Base-by-base conservation (phyloP, 2,888 invertebrate genomes). In the Aricia artaxerxes region DNA sequence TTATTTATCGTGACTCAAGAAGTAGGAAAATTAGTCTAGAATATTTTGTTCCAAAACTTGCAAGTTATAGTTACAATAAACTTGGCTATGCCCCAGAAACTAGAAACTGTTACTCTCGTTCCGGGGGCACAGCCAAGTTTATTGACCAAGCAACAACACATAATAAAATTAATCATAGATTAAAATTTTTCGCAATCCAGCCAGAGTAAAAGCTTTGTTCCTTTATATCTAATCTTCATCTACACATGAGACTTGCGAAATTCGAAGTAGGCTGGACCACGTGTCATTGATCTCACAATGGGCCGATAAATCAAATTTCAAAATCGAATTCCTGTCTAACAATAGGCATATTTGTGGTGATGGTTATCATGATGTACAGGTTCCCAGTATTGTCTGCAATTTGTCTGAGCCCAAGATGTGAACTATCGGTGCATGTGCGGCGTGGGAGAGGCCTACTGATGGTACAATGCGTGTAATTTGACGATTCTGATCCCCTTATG, bases 261-360 rank as follows among this genome's bases (percentile, higher is more conserved):
- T 69, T 31, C 61, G 24, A 38, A 38, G 35, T 69, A 11, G 35
- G 11, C 35, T 13, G 35, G 69, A 13, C 13, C 69, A 69, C 13
- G 11, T 69, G 69, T 38, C 69, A 69, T 69, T 69, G 38, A 38
- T 38, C 31, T 64, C 31, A 69, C 69, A 69, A 69, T 69, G 11
- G 69, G 69, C 73, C 76, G 13, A 57, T 76, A 53, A 53, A 53
- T 76, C 57, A 57, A 53, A 57, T 76, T 76, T 76, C 76, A 76
- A 57, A 76, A 76, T 76, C 76, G 57, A 76, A 76, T 49, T 44
- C 75, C 76, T 31, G 53, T 53, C 76, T 35, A 57, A 76, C 76
- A 76, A 76, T 76, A 76, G 76, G 76, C 76, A 76, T 76, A 76
- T 76, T 76, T 76, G 57, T 53, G 76, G 76, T 53, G 76, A 76